Conservation (phyloP, 2,797 vertebrate genomes). For the Epinephelus awoara region DNA sequence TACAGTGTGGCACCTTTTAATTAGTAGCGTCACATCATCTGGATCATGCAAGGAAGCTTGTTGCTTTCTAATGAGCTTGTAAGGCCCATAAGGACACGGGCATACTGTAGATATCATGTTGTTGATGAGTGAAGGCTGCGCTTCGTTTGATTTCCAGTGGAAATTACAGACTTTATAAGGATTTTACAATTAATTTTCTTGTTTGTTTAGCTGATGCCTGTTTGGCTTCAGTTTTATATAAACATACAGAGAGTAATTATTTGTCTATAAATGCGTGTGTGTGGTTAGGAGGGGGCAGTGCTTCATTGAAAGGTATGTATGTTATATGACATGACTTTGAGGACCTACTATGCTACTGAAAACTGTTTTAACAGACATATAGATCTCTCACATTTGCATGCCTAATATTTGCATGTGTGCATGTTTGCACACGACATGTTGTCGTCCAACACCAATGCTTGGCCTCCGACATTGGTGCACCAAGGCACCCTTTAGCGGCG, state of each 20-base stretch:
- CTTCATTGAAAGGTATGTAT: too few species aligned
- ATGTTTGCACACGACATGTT: too few species aligned
- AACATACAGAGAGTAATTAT: background rate
- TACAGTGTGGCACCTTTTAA: constrained; percentile 71
- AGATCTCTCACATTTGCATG: too few species aligned
- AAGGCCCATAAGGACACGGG: constrained; percentile 30
- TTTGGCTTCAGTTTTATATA: background rate
- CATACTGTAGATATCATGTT: constrained; percentile 24
- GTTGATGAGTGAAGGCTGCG: constrained; percentile 24
- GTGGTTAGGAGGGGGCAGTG: background rate
- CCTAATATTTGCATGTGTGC: too few species aligned
- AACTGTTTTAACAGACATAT: too few species aligned
- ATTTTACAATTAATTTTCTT: constrained; percentile 15
- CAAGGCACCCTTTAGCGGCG: too few species aligned
- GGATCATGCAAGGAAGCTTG: constrained; percentile 44
- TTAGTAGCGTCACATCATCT: constrained; percentile 65
- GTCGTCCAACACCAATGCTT: too few species aligned
- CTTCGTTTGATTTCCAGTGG: constrained; percentile 39
- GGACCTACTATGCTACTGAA: too few species aligned
- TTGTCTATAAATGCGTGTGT: background rate
- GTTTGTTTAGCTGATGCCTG: constrained; percentile 8
- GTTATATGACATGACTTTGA: too few species aligned
- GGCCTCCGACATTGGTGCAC: too few species aligned
- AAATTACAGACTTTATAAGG: constrained; percentile 17
- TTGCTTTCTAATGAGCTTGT: constrained; percentile 55